phyloP scores from a whole-genome alignment of 2,888 invertebrate genomes.

The Creontiades dilutus region DNA sequence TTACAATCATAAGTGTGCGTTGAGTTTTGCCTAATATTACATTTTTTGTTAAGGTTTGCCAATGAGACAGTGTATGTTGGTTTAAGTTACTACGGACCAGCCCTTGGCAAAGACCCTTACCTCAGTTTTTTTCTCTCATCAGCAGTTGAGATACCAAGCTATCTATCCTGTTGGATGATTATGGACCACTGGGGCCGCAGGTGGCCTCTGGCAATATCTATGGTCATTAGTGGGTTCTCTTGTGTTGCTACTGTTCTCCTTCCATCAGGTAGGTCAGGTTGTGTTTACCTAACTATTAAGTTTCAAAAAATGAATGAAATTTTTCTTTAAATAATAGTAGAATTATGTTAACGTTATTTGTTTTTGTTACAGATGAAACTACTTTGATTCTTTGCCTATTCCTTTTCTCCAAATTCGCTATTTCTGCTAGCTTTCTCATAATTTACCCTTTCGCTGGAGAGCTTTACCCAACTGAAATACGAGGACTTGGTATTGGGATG shows the following conservation, averaged over 20 bases:
- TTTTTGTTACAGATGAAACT: slow-evolving; percentile 83
- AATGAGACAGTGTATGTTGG: slow-evolving; percentile 96
- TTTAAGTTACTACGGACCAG: slow-evolving; percentile 93
- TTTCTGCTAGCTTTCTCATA: slow-evolving; percentile 93
- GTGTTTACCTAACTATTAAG: not conserved
- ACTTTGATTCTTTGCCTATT: slow-evolving; percentile 87
- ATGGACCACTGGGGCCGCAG: slow-evolving; percentile 93
- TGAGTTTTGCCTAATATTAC: not conserved
- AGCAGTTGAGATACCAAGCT: slow-evolving; percentile 93
- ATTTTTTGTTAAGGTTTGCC: slow-evolving; percentile 83
- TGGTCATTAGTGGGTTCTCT: slow-evolving; percentile 90
- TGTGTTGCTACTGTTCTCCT: slow-evolving; percentile 92
- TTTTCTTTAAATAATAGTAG: not conserved
- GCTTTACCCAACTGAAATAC: slow-evolving; percentile 92
- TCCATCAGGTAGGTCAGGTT: slow-evolving; percentile 83
- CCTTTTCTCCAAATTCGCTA: slow-evolving; percentile 90
- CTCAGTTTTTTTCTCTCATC: slow-evolving; percentile 93
- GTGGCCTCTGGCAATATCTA: slow-evolving; percentile 92
- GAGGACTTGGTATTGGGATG: slow-evolving; percentile 93
- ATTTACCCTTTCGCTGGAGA: slow-evolving; percentile 96
- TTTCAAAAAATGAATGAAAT: not conserved
- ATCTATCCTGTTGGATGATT: slow-evolving; percentile 91
- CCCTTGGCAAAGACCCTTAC: slow-evolving; percentile 92
- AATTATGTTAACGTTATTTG: not conserved
- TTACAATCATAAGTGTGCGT: too few species aligned